Base-by-base conservation (phyloP, 2,797 vertebrate species). In the Taeniopygia guttata region DNA sequence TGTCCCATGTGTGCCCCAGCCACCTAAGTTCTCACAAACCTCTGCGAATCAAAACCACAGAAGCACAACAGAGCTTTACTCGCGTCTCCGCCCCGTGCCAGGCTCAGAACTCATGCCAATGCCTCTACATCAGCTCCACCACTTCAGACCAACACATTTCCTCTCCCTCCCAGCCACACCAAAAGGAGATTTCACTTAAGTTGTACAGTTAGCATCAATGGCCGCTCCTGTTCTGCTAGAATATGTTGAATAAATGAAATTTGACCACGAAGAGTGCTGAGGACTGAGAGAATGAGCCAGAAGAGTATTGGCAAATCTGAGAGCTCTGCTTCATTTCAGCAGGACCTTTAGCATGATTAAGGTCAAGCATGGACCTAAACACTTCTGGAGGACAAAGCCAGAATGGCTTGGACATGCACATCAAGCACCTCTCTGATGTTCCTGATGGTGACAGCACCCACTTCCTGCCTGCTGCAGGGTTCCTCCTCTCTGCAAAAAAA, bases 1-100 rank as follows among this genome's bases (percentile, higher is more conserved):
- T 87, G 75, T 75, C 86, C 80, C 87, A 84, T 23, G 87, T 56
- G 94, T 90, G 90, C 90, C 87, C 20, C 90, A 94, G 75, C 92
- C 45, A 75, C 84, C 92, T 78, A 45, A 93, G 66, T 10, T 81
- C 29, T 4, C 92, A 84, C 82, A 95, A 91, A 89, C 62, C 90
- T 90, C 93, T 91, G 76, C 5, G n/a, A 91, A 56, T 29, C 89
- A 76, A 55, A 93, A 13, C 73, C 87, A 88, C 73, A 81, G 75
- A 55, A 62, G 79, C 86, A 88, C 91, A 91, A 48, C 29, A 84
- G 76, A 91, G 87, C 79, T 95, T 81, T 30, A 66, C 87, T 93
- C 2, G 0, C 9, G 3, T 69, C 92, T 54, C 82, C 0, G 0
- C 62, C 87, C 87, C 3, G 0, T 9, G 59, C 70, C 75, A 8